phyloP scores from a whole-genome alignment of 2,797 vertebrate species.

The Tragopan temminckii region DNA sequence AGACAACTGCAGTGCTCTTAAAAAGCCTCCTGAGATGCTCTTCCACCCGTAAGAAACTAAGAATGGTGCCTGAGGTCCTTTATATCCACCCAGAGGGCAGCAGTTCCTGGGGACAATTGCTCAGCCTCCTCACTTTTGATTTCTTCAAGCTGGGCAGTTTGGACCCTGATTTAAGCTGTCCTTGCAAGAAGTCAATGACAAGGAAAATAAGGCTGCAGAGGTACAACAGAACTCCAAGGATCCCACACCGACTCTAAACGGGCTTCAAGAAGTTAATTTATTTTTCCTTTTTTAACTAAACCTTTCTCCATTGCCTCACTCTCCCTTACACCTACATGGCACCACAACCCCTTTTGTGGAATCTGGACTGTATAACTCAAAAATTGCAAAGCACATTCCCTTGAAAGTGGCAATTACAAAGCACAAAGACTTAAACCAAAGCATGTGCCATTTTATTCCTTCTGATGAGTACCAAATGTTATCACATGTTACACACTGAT shows the following conservation, averaged over 20 bases:
- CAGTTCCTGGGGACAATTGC: neutral
- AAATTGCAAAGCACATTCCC: neutral
- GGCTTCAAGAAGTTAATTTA: neutral
- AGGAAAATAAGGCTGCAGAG: neutral
- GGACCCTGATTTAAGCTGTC: neutral
- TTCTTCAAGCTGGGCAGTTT: neutral
- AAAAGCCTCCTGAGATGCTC: neutral
- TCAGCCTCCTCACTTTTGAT: neutral
- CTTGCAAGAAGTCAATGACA: neutral
- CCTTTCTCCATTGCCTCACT: neutral
- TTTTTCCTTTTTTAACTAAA: neutral
- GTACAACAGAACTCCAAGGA: neutral
- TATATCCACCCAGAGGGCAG: neutral
- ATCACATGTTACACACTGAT: neutral
- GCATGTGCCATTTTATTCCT: neutral
- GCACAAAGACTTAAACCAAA: neutral
- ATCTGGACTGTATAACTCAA: neutral
- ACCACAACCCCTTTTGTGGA: neutral
- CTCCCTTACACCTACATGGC: rapidly evolving
- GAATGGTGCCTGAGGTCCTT: rapidly evolving
- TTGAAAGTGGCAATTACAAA: rapidly evolving
- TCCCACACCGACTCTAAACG: neutral
- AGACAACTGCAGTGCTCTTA: neutral
- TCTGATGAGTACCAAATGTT: neutral
- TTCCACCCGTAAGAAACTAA: neutral